Conservation (phyloP, 2,797 vertebrate species). For the Notoglanidium macrostoma region DNA sequence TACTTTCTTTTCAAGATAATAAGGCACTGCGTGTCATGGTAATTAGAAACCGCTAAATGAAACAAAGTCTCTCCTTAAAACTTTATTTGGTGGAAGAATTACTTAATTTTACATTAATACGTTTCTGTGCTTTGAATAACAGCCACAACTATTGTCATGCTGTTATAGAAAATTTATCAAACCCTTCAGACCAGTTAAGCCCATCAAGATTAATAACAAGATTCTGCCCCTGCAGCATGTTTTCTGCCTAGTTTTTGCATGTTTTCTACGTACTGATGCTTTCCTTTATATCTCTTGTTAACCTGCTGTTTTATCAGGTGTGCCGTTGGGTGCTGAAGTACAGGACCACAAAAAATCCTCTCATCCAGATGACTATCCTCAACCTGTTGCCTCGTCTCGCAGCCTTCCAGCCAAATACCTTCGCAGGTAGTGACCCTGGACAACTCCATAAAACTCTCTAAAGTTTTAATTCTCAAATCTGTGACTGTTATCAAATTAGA, state of each 20-base stretch:
- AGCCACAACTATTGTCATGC: background rate
- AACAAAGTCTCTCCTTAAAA: background rate
- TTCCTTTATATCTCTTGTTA: background rate
- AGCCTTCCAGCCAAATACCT: constrained; percentile 90
- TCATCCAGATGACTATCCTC: constrained; percentile 97
- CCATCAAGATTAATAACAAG: background rate
- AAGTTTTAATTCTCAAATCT: background rate
- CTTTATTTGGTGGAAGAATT: background rate
- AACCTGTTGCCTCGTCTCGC: constrained; percentile 92
- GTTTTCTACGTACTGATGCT: background rate
- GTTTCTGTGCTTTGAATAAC: background rate
- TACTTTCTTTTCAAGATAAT: background rate
- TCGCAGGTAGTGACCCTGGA: constrained; percentile 81
- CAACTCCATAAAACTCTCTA: background rate
- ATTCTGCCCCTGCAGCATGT: background rate
- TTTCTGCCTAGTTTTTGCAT: background rate
- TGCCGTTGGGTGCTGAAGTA: constrained; percentile 98
- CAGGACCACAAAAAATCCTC: constrained; percentile 91
- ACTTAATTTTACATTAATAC: background rate
- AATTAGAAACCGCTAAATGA: background rate
- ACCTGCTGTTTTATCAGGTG: constrained; percentile 74
- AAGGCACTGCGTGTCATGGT: background rate
- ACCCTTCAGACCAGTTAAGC: background rate
- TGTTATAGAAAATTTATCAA: background rate
- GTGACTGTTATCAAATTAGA: too few relatives aligned